Conservation (phyloP, 2,797 vertebrate genomes). For the Thamnophis elegans region DNA sequence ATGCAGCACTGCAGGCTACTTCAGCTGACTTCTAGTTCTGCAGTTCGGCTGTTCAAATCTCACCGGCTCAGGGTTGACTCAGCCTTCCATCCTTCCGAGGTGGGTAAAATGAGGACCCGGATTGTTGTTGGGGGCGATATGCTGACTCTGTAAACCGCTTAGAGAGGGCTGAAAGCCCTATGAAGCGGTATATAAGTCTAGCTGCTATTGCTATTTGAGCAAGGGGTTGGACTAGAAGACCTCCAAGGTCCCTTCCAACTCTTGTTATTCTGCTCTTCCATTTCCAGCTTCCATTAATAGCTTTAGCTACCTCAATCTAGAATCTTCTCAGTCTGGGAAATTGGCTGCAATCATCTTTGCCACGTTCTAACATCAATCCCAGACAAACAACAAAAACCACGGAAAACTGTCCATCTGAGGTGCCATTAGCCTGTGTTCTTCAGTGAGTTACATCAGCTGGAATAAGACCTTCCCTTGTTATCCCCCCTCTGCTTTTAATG, state of each 20-base stretch:
- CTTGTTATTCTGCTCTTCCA: background rate
- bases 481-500: slow-evolving; percentile 41
- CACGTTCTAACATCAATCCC: background rate
- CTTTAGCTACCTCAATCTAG: background rate
- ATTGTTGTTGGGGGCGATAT: too few relatives aligned
- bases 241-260: background rate
- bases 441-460: slow-evolving; percentile 45
- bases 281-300: background rate
- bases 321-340: background rate
- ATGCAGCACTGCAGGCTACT: too few relatives aligned
- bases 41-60: too few relatives aligned
- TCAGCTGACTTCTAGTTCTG: too few relatives aligned
- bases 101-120: too few relatives aligned
- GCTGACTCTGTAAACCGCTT: too few relatives aligned
- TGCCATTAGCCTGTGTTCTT: background rate
- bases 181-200: too few relatives aligned
- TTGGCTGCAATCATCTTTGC: background rate
- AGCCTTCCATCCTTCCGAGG: too few relatives aligned
- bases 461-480: slow-evolving; percentile 36
- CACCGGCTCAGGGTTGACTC: too few relatives aligned
- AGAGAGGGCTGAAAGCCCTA: too few relatives aligned
- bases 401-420: background rate
- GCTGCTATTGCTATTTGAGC: too few relatives aligned
- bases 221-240: background rate
- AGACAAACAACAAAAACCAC: background rate